Percentiles rank a stretch among this genome's conserved stretches.
phyloP scores from a whole-genome alignment of 2,888 invertebrate species.

The Lochmaea crataegi region DNA sequence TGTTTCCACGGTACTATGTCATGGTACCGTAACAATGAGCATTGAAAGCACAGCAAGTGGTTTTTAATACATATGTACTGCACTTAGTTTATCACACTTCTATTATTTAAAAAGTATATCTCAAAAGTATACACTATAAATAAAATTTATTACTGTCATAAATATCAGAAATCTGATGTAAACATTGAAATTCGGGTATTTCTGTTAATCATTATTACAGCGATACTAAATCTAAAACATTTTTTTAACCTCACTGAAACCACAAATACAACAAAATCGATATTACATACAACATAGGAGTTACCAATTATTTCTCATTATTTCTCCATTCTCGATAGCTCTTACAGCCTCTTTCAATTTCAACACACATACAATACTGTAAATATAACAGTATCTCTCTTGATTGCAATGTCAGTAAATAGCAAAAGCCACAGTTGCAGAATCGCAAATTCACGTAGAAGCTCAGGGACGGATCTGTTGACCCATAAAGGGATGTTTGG shows the following conservation, averaged over 20 bases:
- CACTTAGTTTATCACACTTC: too few species aligned
- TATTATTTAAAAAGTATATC: too few species aligned
- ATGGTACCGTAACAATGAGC: too few species aligned
- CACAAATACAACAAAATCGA: not conserved
- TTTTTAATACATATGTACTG: too few species aligned
- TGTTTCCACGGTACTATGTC: too few species aligned
- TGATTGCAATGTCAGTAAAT: slow-evolving; percentile 15
- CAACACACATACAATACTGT: not conserved
- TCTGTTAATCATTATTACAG: too few species aligned
- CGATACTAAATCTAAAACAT: too few species aligned
- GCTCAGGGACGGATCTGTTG: not conserved
- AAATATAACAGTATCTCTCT: slow-evolving; percentile 8
- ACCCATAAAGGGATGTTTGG: not conserved
- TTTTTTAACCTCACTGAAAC: not conserved
- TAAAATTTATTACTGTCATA: too few species aligned
- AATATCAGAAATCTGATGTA: too few species aligned
- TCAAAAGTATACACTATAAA: too few species aligned
- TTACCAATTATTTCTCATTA: not conserved
- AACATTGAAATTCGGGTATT: too few species aligned
- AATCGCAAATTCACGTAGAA: not conserved
- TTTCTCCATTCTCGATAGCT: slow-evolving; percentile 5
- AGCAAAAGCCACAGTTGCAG: slow-evolving; percentile 15
- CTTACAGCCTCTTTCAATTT: slow-evolving; percentile 5
- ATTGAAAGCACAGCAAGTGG: too few species aligned
- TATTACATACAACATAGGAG: not conserved